Percentiles rank a stretch among this genome's conserved stretches.
Conservation (phyloP, 2,797 vertebrate species). For the Arctocebus calabarensis region DNA sequence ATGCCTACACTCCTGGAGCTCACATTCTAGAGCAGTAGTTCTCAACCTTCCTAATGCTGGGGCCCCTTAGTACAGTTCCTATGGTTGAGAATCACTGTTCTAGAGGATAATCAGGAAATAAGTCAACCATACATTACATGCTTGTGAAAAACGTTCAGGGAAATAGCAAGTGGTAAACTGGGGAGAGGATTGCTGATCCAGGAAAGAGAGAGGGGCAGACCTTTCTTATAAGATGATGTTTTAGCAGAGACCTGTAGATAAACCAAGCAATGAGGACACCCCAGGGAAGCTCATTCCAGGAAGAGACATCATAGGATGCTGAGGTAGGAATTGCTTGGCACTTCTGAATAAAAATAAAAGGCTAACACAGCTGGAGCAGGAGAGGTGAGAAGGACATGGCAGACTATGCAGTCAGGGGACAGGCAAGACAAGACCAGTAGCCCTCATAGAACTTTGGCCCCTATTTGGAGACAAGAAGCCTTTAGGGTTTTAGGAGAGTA, state of each 20-base stretch:
- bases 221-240: not conserved
- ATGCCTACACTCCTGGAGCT: not conserved
- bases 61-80: too few relatives aligned
- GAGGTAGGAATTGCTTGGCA: not conserved
- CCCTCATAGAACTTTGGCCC: not conserved
- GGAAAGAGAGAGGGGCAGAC: not conserved
- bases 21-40: not conserved
- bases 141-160: not conserved
- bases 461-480: not conserved
- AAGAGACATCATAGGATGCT: not conserved
- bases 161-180: not conserved
- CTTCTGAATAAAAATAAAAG: not conserved
- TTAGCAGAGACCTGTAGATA: not conserved
- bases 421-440: too few relatives aligned
- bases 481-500: not conserved
- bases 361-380: not conserved
- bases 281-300: not conserved
- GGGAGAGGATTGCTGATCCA: not conserved
- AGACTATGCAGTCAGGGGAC: not conserved
- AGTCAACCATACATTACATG: not conserved
- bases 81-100: not conserved
- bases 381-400: not conserved
- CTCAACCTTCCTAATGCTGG: too few relatives aligned
- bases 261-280: not conserved
- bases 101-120: conserved; percentile 19